phyloP scores from a whole-genome alignment of 2,888 invertebrate species.

The Sarcophaga subvicina region DNA sequence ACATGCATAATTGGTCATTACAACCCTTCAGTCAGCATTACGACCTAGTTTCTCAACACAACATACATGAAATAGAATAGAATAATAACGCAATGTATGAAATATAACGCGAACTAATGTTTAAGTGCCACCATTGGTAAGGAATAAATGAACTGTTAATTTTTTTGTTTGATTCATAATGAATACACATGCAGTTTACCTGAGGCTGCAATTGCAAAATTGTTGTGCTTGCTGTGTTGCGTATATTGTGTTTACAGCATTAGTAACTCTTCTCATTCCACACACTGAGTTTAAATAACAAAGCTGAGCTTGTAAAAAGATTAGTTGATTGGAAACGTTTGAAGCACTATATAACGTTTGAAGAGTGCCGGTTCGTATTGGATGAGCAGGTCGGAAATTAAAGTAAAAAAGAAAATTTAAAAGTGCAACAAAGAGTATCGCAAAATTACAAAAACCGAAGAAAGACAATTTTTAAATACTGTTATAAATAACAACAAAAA shows the following conservation, averaged over 20 bases:
- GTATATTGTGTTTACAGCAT: constrained; percentile 10
- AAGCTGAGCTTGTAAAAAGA: constrained; percentile 54
- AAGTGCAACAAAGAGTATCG: constrained; percentile 17
- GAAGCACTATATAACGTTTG: constrained; percentile 34
- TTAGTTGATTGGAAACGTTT: constrained; percentile 63
- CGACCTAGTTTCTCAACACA: no score
- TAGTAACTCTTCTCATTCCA: constrained; percentile 34
- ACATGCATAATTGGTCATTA: no score
- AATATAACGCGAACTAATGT: no score
- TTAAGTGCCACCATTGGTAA: no score
- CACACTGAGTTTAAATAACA: constrained; percentile 56
- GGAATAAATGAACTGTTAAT: no score
- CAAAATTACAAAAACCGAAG: constrained; percentile 24
- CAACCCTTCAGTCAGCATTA: no score
- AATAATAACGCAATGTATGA: no score
- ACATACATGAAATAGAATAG: no score
- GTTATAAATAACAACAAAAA: constrained; percentile 28
- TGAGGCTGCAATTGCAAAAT: no score
- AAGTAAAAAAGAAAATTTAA: constrained; percentile 8
- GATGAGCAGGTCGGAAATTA: neutral
- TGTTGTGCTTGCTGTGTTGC: no score
- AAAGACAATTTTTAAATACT: constrained; percentile 4
- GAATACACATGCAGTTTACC: no score
- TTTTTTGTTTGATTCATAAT: no score
- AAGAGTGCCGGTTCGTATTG: constrained; percentile 59